Percentiles rank a stretch among this genome's conserved stretches.
phyloP scores from a whole-genome alignment of 2,797 vertebrate genomes.

The Gadopsis marmoratus region DNA sequence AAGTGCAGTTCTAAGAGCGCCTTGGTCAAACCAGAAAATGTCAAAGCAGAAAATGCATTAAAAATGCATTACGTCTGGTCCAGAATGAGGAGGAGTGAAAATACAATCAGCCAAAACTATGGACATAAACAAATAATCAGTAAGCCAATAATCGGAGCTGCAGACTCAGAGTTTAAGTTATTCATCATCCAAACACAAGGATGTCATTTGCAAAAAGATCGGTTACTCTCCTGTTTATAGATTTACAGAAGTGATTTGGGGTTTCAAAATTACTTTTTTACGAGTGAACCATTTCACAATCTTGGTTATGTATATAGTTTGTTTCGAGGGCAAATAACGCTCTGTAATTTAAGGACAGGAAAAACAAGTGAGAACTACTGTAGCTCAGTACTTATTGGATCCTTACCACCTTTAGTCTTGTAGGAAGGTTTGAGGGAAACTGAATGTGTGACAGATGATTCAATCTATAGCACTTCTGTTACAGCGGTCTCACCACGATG shows the following conservation, averaged over 20 bases:
- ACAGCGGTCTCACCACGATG: neutral
- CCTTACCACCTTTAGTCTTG: neutral
- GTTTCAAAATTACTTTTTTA: slow-evolving; percentile 51
- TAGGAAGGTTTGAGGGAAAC: slow-evolving; percentile 14
- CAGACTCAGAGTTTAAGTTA: slow-evolving; percentile 54
- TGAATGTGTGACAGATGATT: slow-evolving; percentile 23
- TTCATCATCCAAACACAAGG: slow-evolving; percentile 64
- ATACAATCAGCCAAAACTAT: slow-evolving; percentile 65
- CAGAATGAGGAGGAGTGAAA: slow-evolving; percentile 67
- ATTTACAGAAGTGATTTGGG: slow-evolving; percentile 55
- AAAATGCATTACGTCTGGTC: slow-evolving; percentile 69
- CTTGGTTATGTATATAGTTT: slow-evolving; percentile 22
- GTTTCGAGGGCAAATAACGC: slow-evolving; percentile 33
- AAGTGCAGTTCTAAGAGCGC: slow-evolving; percentile 41
- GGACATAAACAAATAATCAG: slow-evolving; percentile 73
- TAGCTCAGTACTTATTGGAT: slow-evolving; percentile 13
- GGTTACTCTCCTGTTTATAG: slow-evolving; percentile 45
- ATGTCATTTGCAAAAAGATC: slow-evolving; percentile 63
- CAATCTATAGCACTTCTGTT: neutral
- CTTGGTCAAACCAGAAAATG: slow-evolving; percentile 64
- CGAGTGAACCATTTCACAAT: slow-evolving; percentile 44
- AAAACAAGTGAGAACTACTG: slow-evolving; percentile 12
- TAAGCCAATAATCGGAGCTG: slow-evolving; percentile 64
- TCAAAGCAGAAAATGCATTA: slow-evolving; percentile 71
- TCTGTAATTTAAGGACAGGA: slow-evolving; percentile 25